Evolutionary conservation across 2,797 vertebrate genomes (phyloP).

Genomic region (Gallinago stenura): DNA sequence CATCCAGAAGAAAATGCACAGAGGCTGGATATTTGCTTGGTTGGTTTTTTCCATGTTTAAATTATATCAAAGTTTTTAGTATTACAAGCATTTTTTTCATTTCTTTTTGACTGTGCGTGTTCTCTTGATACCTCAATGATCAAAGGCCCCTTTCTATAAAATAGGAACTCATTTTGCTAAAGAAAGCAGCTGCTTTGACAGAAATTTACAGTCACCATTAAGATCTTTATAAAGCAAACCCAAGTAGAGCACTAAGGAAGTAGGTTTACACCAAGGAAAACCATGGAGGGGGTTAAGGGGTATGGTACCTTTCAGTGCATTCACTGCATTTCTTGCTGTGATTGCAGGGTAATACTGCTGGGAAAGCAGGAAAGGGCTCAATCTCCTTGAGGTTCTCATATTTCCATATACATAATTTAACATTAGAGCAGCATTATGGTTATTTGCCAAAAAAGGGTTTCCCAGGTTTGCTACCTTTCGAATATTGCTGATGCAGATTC

Average conservation of each 20-base stretch:
- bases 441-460: not conserved
- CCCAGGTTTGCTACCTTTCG: not conserved
- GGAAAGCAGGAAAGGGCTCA: not conserved
- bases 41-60: not conserved
- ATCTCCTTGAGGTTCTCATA: not conserved
- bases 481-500: not conserved
- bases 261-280: slow-evolving; percentile 3
- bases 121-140: slow-evolving; percentile 18
- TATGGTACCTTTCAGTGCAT: not conserved
- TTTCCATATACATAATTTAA: not conserved
- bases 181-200: not conserved
- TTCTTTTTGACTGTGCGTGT: not conserved
- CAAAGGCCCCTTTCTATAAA: slow-evolving; percentile 31
- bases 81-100: not conserved
- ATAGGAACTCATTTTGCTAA: not conserved
- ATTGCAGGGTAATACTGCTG: not conserved
- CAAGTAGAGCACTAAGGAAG: not conserved
- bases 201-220: not conserved
- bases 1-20: not conserved
- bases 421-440: not conserved
- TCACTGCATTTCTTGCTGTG: not conserved
- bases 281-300: not conserved
- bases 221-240: not conserved
- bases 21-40: not conserved
- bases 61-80: not conserved